Evolutionary conservation across 2,113 vertebrate species (phyloP), one percentile per base, ranked within the genome.

Genomic region (Leucopsar rothschildi): DNA sequence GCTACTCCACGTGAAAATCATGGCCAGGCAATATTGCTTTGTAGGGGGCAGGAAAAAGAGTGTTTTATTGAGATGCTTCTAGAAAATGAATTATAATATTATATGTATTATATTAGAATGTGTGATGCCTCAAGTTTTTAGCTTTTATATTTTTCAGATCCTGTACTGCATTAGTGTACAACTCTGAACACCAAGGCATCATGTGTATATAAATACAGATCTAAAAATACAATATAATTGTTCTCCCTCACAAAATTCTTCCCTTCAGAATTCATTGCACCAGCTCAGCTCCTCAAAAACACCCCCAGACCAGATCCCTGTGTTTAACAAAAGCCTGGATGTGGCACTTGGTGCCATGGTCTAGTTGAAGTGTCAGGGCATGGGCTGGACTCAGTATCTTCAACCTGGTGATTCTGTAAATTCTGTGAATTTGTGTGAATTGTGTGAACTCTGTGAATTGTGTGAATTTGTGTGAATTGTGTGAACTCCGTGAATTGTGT

Each of bases 1-100:
- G 47, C 42, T 14, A 1, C 44, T 44, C 12, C 20, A 1, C 1
- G 5, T n/a, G 18, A 4, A 28, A 68, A 55, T 6, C 17, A n/a
- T 17, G 40, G 20, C 19, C 28, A 49, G 50, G 50, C 1, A 13
- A 44, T n/a, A 11, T 23, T 44, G 27, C 49, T 71, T 70, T 71
- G 57, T 11, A 8, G 17, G 25, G 31, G 20, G 39, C 63, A 92
- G 52, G n/a, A 31, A 56, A 45, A 23, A 15, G 19, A 19, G 6
- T 27, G 31, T 19, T 66, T 78, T 52, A 16, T 16, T 42, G 61
- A 4, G 0, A 24, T 55, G 19, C 39, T 82, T 60, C 21, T 6
- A 55, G 21, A 55, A 15, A 78, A 9, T n/a, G 12, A 45, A 20
- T 83, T 37, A 12, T 9, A 5, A 39, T 10, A 33, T 53, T 69